These are phyloP conservation scores for Leptinotarsa tumamoca DNA, from an alignment of 2,888 invertebrate species.

Conservation along the genomic window DNA sequence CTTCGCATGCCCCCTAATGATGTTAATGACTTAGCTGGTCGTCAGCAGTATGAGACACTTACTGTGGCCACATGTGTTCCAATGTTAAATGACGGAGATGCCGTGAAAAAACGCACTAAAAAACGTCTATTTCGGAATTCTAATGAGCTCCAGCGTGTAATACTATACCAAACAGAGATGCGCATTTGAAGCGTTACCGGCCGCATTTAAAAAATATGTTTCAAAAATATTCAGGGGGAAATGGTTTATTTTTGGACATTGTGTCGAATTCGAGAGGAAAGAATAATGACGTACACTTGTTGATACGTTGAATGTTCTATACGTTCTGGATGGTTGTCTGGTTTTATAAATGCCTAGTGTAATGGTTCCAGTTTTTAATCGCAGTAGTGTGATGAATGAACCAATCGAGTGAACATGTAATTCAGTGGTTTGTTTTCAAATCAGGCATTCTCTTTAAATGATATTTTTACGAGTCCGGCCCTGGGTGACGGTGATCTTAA, in stretches of 20 bases:
- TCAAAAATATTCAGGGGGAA: conserved; percentile 35
- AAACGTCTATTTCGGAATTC: conserved; percentile 59
- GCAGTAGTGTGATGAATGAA: too few relatives aligned
- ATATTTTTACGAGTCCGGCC: too few relatives aligned
- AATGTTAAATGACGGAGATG: conserved; percentile 62
- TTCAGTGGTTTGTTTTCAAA: too few relatives aligned
- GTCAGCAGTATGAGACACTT: conserved; percentile 51
- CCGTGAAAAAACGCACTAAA: conserved; percentile 54
- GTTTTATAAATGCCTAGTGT: neutral
- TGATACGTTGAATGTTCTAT: conserved; percentile 21
- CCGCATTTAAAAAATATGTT: conserved; percentile 41
- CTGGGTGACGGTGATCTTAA: too few relatives aligned
- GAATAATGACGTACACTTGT: conserved; percentile 28
- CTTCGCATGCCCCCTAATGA: conserved; percentile 53
- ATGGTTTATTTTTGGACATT: conserved; percentile 21
- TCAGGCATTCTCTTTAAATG: too few relatives aligned
- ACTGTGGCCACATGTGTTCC: conserved; percentile 62
- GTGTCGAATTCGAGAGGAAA: conserved; percentile 16
- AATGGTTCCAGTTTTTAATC: too few relatives aligned
- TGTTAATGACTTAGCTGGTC: conserved; percentile 57
- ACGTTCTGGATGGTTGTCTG: neutral
- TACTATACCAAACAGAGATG: conserved; percentile 53
- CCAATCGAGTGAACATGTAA: too few relatives aligned
- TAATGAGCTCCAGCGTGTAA: conserved; percentile 60
- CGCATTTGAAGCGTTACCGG: conserved; percentile 37